phyloP scores from a whole-genome alignment of 2,797 vertebrate species.

The Benthosema pterotum region DNA sequence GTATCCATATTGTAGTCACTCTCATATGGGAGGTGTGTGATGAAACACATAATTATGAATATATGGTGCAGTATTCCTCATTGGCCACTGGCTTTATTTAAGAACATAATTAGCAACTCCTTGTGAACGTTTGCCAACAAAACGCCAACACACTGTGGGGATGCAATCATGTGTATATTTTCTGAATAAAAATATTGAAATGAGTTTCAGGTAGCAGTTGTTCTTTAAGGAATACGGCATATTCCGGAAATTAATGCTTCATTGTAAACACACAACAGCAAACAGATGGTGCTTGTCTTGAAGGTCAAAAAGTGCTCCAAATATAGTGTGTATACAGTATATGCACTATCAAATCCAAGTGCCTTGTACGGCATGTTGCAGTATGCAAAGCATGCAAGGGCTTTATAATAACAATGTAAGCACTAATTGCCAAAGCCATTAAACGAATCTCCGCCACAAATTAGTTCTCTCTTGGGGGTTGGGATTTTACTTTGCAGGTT shows the following conservation, averaged over 20 bases:
- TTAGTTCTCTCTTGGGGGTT: conserved; percentile 43
- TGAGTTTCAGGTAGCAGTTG: not conserved
- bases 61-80: no score
- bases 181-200: conserved; percentile 4
- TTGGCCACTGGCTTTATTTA: no score
- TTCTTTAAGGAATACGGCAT: not conserved
- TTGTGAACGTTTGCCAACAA: no score
- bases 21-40: no score
- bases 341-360: conserved; percentile 14
- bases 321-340: not conserved
- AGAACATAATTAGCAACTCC: no score
- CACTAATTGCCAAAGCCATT: conserved; percentile 66
- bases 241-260: not conserved
- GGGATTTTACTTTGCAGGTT: conserved; percentile 56
- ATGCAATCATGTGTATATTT: no score
- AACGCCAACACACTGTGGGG: no score
- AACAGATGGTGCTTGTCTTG: not conserved
- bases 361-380: conserved; percentile 25
- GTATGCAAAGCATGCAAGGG: conserved; percentile 24
- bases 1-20: no score
- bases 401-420: conserved; percentile 42
- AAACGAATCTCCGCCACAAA: conserved; percentile 54
- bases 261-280: not conserved
- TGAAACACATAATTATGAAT: no score
- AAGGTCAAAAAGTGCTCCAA: conserved; percentile 5